phyloP scores from a whole-genome alignment of 2,797 vertebrate genomes.

The Aphelocoma californica region DNA sequence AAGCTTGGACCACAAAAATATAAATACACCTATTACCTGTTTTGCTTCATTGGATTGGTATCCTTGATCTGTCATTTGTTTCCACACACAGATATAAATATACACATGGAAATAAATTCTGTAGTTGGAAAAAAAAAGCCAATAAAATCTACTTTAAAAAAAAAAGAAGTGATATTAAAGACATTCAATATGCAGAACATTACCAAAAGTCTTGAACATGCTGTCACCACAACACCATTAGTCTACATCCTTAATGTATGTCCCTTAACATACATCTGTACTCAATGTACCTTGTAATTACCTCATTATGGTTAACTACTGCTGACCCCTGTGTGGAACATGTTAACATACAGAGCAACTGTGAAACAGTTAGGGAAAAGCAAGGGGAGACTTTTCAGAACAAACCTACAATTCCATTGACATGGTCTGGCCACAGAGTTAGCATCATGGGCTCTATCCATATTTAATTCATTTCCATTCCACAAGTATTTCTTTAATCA shows the following conservation, averaged over 20 bases:
- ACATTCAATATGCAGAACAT: neutral
- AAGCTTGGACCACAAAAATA: neutral
- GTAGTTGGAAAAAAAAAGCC: neutral
- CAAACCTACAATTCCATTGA: neutral
- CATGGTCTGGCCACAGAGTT: neutral
- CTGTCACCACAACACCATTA: slow-evolving; percentile 25
- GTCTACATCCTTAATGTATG: slow-evolving; percentile 35
- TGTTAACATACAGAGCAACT: slow-evolving; percentile 30
- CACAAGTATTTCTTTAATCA: neutral
- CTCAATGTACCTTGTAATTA: slow-evolving; percentile 70
- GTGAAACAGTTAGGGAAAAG: slow-evolving; percentile 34
- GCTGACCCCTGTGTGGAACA: slow-evolving; percentile 47
- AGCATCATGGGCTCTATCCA: neutral
- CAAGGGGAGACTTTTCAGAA: slow-evolving; percentile 17
- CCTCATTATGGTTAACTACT: slow-evolving; percentile 62
- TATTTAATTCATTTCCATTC: neutral
- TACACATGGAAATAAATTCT: neutral
- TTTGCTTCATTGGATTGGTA: neutral
- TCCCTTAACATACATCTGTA: slow-evolving; percentile 60
- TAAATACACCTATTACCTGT: neutral
- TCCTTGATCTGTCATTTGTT: neutral
- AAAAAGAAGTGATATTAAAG: neutral
- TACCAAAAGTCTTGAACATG: slow-evolving; percentile 9
- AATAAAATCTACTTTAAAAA: neutral
- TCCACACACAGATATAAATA: neutral